Evolutionary conservation across 2,888 invertebrate species (phyloP).

Genomic region (Amblyjoppa fuscipennis): DNA sequence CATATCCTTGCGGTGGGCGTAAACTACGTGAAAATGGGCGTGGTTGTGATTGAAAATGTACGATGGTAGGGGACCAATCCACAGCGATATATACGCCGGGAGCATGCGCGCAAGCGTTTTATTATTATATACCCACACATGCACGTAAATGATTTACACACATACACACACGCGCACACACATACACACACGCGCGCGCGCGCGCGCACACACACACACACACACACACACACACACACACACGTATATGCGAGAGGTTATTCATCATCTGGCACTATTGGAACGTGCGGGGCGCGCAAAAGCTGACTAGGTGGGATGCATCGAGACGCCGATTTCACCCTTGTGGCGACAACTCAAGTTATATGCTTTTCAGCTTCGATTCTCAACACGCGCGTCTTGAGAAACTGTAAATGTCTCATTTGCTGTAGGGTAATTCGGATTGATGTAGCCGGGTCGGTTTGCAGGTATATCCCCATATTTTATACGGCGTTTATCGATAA

Average conservation of each 20-base stretch:
- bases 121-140: slow-evolving; percentile 15
- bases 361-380: slow-evolving; percentile 13
- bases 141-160: neutral
- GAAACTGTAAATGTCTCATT: neutral
- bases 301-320: slow-evolving; percentile 22
- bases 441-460: neutral
- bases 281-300: slow-evolving; percentile 27
- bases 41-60: slow-evolving; percentile 17
- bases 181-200: too few species aligned
- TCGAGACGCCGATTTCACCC: slow-evolving; percentile 28
- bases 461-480: neutral
- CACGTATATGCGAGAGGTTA: slow-evolving; percentile 32
- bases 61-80: slow-evolving; percentile 61
- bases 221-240: neutral
- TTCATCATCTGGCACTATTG: slow-evolving; percentile 53
- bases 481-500: too few species aligned
- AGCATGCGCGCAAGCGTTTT: slow-evolving; percentile 62
- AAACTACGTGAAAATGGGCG: slow-evolving; percentile 49
- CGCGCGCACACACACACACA: too few species aligned
- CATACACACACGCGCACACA: neutral
- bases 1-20: slow-evolving; percentile 56
- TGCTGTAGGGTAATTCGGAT: neutral
- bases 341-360: neutral
- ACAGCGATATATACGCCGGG: neutral
- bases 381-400: neutral